Percentiles rank a stretch among this genome's conserved stretches.
Conservation (phyloP, 2,888 invertebrate species). For the Amblyjoppa proteus region DNA sequence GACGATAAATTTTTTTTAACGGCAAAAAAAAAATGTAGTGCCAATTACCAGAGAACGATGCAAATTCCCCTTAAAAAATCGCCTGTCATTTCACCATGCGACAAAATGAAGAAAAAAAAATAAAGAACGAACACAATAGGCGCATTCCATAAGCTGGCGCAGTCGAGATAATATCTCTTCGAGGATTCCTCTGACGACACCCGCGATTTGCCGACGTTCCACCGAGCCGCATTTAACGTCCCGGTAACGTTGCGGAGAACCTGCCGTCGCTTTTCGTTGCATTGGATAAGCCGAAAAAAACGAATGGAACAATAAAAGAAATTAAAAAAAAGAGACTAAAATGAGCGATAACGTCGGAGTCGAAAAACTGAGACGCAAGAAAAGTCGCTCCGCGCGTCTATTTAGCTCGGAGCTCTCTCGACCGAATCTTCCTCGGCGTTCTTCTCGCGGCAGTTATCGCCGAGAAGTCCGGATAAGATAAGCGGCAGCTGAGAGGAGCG, state of each 20-base stretch:
- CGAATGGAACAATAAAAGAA: not conserved
- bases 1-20: no score
- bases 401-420: conserved; percentile 11
- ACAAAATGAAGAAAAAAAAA: not conserved
- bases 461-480: conserved; percentile 48
- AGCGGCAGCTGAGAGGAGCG: conserved; percentile 31
- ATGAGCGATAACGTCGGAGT: not conserved
- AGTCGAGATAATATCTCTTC: not conserved
- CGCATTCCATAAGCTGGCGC: not conserved
- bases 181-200: not conserved
- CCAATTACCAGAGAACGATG: no score
- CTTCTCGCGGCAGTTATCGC: not conserved
- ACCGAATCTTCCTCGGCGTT: not conserved
- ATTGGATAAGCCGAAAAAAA: conserved; percentile 8
- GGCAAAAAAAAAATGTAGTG: no score
- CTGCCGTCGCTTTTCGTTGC: not conserved
- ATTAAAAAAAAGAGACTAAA: not conserved
- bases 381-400: not conserved
- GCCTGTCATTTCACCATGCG: no score
- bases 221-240: not conserved
- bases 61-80: no score
- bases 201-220: not conserved
- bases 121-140: not conserved
- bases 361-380: conserved; percentile 5
- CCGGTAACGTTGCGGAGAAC: not conserved